phyloP scores from a whole-genome alignment of 2,797 vertebrate species.

The Argya squamiceps region DNA sequence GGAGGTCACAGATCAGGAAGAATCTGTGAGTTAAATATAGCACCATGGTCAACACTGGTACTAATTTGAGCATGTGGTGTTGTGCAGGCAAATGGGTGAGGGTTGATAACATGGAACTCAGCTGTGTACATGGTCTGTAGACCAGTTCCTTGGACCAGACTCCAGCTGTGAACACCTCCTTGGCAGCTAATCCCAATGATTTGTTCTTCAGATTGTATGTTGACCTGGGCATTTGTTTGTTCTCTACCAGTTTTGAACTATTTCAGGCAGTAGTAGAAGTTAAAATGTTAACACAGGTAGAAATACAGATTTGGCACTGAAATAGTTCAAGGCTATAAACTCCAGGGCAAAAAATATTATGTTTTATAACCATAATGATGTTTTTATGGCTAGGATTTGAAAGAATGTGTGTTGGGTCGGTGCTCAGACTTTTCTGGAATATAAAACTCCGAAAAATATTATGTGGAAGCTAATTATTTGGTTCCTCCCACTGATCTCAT shows the following conservation, averaged over 20 bases:
- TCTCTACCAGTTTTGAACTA: not conserved
- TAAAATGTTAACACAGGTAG: not conserved
- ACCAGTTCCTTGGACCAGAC: not conserved
- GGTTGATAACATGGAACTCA: not conserved
- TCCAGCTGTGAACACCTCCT: not conserved
- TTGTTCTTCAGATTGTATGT: not conserved
- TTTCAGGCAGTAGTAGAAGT: not conserved
- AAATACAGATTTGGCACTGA: not conserved
- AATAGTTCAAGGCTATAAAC: not conserved
- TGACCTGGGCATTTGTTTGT: not conserved
- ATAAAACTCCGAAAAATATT: constrained; percentile 5
- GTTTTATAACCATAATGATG: not conserved
- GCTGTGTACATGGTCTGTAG: not conserved
- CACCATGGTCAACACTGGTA: not conserved
- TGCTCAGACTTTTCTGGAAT: constrained; percentile 1
- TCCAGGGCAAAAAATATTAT: not conserved
- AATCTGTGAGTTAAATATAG: not conserved
- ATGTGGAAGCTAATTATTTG: not conserved
- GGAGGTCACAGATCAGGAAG: not conserved
- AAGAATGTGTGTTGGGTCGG: not conserved
- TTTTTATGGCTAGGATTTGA: constrained; percentile 6
- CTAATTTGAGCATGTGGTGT: not conserved
- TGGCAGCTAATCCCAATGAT: not conserved
- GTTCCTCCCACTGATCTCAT: not conserved
- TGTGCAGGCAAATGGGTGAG: not conserved